Evolutionary conservation across 1,140 invertebrate species (phyloP).

Genomic region (Pteromalus puparum): DNA sequence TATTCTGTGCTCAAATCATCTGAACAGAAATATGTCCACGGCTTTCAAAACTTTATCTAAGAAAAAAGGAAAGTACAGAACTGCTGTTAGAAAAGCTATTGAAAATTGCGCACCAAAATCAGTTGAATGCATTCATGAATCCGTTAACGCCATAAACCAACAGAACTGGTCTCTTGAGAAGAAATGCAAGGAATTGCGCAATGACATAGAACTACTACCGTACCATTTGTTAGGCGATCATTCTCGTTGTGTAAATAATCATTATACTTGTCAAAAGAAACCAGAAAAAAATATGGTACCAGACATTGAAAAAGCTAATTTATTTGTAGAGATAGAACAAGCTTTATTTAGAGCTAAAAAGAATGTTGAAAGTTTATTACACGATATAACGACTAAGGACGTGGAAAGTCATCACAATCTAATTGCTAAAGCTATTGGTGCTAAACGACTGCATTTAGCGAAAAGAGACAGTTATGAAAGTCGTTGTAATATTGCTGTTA

Average conservation of each 20-base stretch:
- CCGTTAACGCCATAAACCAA: no score
- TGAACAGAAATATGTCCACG: background rate
- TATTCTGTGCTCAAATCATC: background rate
- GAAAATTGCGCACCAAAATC: background rate
- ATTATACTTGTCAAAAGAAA: no score
- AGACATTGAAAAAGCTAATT: background rate
- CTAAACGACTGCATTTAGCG: constrained; percentile 44
- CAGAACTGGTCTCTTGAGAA: no score
- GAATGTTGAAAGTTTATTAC: no score
- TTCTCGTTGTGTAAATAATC: background rate
- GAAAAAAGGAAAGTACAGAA: background rate
- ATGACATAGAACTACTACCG: background rate
- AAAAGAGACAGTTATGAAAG: constrained; percentile 24
- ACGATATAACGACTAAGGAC: background rate
- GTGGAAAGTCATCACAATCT: background rate
- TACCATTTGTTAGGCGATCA: background rate
- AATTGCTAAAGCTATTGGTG: background rate
- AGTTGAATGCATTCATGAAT: background rate
- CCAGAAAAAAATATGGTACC: background rate
- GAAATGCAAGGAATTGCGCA: background rate
- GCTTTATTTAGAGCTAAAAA: no score
- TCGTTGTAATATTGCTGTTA: constrained; percentile 27
- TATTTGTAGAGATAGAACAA: background rate
- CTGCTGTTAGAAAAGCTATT: background rate
- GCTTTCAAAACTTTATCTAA: background rate